phyloP scores from a whole-genome alignment of 1,140 invertebrate species.

The Drusus annulatus region DNA sequence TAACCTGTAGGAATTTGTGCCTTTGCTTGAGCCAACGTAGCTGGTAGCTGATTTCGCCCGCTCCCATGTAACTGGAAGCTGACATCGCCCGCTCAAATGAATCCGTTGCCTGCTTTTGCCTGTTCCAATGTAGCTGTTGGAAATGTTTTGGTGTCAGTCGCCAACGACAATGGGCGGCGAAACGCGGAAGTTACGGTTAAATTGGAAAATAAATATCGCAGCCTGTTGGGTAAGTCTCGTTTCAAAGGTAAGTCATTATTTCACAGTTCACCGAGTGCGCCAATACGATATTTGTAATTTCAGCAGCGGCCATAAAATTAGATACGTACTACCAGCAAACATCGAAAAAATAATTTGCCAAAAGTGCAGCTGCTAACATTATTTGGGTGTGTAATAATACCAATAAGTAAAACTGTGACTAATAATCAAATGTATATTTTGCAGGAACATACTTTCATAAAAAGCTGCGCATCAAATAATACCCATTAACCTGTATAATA shows the following conservation, averaged over 20 bases:
- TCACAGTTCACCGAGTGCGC: constrained; percentile 31
- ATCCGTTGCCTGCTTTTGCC: background rate
- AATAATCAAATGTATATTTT: no score
- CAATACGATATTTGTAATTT: constrained; percentile 6
- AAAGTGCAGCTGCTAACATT: no score
- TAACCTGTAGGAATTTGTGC: no score
- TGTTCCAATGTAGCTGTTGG: background rate
- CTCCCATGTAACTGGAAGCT: background rate
- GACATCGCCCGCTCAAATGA: background rate
- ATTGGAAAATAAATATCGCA: constrained; percentile 39
- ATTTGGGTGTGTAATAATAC: no score
- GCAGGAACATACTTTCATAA: no score
- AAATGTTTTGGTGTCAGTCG: constrained; percentile 29
- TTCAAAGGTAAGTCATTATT: constrained; percentile 9
- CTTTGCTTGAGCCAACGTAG: no score
- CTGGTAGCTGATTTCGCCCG: no score
- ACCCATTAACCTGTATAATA: no score
- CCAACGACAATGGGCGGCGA: constrained; percentile 43
- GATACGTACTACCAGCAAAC: no score
- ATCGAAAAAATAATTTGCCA: no score
- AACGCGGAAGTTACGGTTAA: constrained; percentile 44
- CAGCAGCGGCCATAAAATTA: background rate
- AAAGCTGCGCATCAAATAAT: no score
- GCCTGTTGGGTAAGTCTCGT: constrained; percentile 13
- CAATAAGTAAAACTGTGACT: no score